Conservation (phyloP, 2,888 invertebrate genomes). For the Leptinotarsa tumamoca region DNA sequence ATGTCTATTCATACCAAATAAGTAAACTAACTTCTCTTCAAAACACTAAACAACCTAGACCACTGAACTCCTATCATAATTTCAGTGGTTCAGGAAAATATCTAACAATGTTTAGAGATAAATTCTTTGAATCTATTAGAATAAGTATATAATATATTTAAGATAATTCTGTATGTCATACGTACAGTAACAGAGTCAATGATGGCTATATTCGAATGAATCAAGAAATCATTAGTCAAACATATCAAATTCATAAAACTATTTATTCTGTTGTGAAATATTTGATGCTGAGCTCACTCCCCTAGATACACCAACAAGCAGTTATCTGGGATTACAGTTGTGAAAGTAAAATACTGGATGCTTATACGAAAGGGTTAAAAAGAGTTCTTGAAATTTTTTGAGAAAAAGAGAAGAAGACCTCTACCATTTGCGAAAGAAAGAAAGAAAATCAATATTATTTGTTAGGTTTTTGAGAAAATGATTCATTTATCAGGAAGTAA, state of each 20-base stretch:
- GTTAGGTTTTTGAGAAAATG: too few species aligned
- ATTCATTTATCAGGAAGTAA: too few species aligned
- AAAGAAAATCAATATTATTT: too few species aligned
- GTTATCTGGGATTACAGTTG: background rate
- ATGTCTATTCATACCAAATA: background rate
- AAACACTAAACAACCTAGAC: background rate
- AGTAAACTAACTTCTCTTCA: background rate
- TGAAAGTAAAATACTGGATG: background rate
- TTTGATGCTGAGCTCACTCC: slow-evolving; percentile 16
- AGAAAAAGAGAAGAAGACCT: too few species aligned
- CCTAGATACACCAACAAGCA: background rate
- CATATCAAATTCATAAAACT: slow-evolving; percentile 20
- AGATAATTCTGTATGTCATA: slow-evolving; percentile 5
- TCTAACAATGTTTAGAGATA: background rate
- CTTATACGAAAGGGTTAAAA: background rate
- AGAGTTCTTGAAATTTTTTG: background rate
- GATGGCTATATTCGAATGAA: background rate
- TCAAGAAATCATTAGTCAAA: slow-evolving; percentile 22
- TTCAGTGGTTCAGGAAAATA: background rate
- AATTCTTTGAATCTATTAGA: background rate
- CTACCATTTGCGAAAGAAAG: too few species aligned
- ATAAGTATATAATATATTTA: slow-evolving; percentile 12
- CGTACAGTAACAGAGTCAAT: background rate
- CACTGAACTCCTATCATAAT: background rate
- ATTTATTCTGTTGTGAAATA: slow-evolving; percentile 17